Conservation (phyloP, 1,140 invertebrate genomes). For the Fopius arisanus region DNA sequence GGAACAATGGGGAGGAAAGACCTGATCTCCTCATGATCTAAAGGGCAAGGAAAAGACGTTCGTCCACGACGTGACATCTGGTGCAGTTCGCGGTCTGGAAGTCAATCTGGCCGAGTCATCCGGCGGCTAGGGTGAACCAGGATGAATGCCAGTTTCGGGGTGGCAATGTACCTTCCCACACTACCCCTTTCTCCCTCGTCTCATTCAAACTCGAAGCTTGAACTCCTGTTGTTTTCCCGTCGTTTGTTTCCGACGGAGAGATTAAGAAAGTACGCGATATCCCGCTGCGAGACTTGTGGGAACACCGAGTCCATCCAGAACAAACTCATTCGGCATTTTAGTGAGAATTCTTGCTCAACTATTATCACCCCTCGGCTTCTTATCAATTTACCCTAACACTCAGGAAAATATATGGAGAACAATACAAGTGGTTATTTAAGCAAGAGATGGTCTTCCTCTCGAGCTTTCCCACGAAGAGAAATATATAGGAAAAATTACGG, state of each 20-base stretch:
- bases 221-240: slow-evolving; percentile 38
- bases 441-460: too few species aligned
- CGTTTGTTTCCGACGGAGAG: slow-evolving; percentile 35
- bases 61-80: slow-evolving; percentile 44
- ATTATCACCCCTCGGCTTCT: neutral
- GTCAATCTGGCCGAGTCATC: slow-evolving; percentile 42
- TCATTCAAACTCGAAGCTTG: slow-evolving; percentile 26
- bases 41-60: slow-evolving; percentile 41
- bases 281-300: slow-evolving; percentile 29
- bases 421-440: too few species aligned
- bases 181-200: slow-evolving; percentile 21
- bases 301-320: neutral
- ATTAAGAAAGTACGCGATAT: slow-evolving; percentile 35
- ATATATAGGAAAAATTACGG: too few species aligned
- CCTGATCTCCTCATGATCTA: neutral
- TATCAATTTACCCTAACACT: too few species aligned
- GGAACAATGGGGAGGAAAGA: neutral
- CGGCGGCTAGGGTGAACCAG: neutral
- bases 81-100: slow-evolving; percentile 31
- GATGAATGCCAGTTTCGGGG: slow-evolving; percentile 37
- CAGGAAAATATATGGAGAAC: too few species aligned
- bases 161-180: neutral
- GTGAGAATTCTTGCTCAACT: neutral
- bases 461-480: too few species aligned
- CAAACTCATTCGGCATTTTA: neutral